phyloP scores from a whole-genome alignment of 1,140 invertebrate genomes.

The Hermetia illucens region DNA sequence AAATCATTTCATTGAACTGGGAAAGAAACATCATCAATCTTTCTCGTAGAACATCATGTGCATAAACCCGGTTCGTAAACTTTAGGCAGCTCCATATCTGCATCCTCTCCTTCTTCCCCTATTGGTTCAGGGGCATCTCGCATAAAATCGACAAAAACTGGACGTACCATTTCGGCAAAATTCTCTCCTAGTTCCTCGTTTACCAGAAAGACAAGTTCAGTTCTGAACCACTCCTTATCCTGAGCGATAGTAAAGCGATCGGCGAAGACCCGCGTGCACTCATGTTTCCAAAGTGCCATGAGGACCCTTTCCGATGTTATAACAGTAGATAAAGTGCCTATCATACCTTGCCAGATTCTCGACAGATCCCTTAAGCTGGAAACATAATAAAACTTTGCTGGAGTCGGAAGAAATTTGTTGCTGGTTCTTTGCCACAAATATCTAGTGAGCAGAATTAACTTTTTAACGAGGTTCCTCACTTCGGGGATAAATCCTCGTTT shows the following conservation, averaged over 20 bases:
- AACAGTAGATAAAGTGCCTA: slow-evolving; percentile 46
- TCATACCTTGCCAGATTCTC: slow-evolving; percentile 68
- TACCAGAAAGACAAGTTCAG: slow-evolving; percentile 37
- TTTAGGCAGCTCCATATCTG: slow-evolving; percentile 69
- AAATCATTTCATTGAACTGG: slow-evolving; percentile 61
- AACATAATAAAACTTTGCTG: slow-evolving; percentile 77
- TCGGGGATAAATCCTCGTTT: slow-evolving; percentile 49
- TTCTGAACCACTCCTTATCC: slow-evolving; percentile 49
- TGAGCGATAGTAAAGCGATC: slow-evolving; percentile 51
- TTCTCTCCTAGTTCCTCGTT: slow-evolving; percentile 37
- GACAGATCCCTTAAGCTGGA: slow-evolving; percentile 76
- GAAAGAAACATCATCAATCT: slow-evolving; percentile 49
- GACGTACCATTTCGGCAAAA: slow-evolving; percentile 47
- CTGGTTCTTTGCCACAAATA: slow-evolving; percentile 68
- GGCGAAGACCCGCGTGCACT: slow-evolving; percentile 62
- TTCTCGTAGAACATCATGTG: slow-evolving; percentile 44
- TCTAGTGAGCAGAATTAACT: slow-evolving; percentile 56
- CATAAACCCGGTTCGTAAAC: slow-evolving; percentile 66
- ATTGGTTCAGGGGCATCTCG: slow-evolving; percentile 67
- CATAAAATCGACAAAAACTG: slow-evolving; percentile 65
- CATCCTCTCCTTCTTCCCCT: slow-evolving; percentile 66
- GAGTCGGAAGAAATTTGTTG: slow-evolving; percentile 66
- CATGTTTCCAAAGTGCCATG: slow-evolving; percentile 71
- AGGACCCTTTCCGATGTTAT: slow-evolving; percentile 60
- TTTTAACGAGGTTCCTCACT: slow-evolving; percentile 50